Evolutionary conservation across 1,140 invertebrate genomes (phyloP).

Genomic region (Chionoecetes opilio): DNA sequence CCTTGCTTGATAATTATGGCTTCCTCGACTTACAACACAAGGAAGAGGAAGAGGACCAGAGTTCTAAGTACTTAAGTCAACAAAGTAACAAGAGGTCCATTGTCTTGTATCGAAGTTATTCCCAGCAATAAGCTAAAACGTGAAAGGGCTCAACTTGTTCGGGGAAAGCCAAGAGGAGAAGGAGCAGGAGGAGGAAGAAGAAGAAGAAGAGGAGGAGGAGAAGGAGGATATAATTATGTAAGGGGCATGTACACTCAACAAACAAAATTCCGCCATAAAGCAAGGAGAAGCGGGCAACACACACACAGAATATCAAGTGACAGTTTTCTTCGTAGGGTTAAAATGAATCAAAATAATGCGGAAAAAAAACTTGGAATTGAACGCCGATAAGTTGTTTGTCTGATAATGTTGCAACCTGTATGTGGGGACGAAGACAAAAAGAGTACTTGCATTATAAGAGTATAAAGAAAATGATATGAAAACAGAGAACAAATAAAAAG

Average conservation of each 20-base stretch:
- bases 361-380: background rate
- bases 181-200: too few species aligned
- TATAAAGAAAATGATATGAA: too few species aligned
- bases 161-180: background rate
- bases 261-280: background rate
- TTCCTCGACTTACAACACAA: background rate
- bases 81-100: background rate
- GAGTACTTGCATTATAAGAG: too few species aligned
- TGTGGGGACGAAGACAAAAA: too few species aligned
- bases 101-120: constrained; percentile 21
- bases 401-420: too few species aligned
- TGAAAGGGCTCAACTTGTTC: background rate
- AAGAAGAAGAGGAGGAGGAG: background rate
- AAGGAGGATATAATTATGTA: background rate
- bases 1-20: background rate
- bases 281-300: background rate
- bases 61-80: background rate
- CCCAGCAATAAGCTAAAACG: background rate
- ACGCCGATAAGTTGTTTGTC: too few species aligned
- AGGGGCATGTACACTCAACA: background rate
- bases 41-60: background rate
- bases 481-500: background rate
- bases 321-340: background rate
- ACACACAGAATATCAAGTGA: background rate
- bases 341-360: background rate